A percentile compares a stretch with the other conserved stretches of the same genome.
phyloP scores from a whole-genome alignment of 2,888 invertebrate genomes.

The Perizoma flavofasciatum region DNA sequence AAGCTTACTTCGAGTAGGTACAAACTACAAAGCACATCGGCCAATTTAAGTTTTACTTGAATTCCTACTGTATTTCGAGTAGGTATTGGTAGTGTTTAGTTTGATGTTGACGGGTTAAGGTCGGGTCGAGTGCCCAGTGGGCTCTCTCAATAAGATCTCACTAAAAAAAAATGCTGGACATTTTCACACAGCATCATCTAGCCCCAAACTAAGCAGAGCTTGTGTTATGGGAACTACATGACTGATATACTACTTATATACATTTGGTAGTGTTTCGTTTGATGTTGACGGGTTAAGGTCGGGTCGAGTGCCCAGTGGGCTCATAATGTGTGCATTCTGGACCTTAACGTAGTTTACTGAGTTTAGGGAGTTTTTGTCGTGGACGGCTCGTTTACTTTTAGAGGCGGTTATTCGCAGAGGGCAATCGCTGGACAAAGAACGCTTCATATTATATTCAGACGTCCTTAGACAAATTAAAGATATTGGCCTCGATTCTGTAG shows the following conservation, averaged over 20 bases:
- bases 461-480: neutral
- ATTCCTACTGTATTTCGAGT: slow-evolving; percentile 3
- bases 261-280: slow-evolving; percentile 18
- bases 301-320: slow-evolving; percentile 33
- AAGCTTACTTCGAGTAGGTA: slow-evolving; percentile 18
- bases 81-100: slow-evolving; percentile 13
- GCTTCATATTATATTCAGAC: slow-evolving; percentile 22
- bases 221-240: no score
- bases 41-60: neutral
- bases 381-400: slow-evolving; percentile 47
- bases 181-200: no score
- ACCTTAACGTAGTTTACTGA: slow-evolving; percentile 44
- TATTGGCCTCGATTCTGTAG: no score
- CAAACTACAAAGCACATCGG: slow-evolving; percentile 22
- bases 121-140: slow-evolving; percentile 32
- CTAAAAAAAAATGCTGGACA: no score
- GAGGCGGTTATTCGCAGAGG: slow-evolving; percentile 28
- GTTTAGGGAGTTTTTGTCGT: slow-evolving; percentile 49
- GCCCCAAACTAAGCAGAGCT: no score
- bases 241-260: no score
- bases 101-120: neutral
- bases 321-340: slow-evolving; percentile 50
- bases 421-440: slow-evolving; percentile 11
- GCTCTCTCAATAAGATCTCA: no score
- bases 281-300: neutral